phyloP scores from a whole-genome alignment of 2,113 vertebrate species.

The Brachypteracias leptosomus region DNA sequence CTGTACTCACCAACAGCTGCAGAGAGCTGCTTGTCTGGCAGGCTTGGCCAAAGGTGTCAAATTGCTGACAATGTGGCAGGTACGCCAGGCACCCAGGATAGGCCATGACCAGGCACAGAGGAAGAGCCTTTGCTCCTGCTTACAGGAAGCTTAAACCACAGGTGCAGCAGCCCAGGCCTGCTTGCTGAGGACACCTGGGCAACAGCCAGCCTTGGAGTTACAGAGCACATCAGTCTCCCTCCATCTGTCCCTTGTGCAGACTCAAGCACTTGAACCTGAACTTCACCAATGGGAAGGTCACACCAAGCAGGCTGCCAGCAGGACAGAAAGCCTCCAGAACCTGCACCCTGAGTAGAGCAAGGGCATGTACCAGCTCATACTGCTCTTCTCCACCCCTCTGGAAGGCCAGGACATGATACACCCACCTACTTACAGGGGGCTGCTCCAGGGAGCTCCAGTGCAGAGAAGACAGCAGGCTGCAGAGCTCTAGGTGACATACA shows the following conservation, averaged over 20 bases:
- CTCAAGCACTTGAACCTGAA: background rate
- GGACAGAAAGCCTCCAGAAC: background rate
- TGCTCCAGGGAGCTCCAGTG: background rate
- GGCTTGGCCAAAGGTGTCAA: background rate
- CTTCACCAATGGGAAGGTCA: background rate
- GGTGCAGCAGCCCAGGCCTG: background rate
- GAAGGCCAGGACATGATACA: background rate
- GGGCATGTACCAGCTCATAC: background rate
- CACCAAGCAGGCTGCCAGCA: background rate
- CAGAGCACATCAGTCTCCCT: background rate
- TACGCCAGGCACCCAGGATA: background rate
- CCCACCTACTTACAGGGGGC: rapidly evolving
- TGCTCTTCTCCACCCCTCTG: background rate
- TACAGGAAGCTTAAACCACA: background rate
- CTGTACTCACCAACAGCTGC: background rate
- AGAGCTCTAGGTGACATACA: background rate
- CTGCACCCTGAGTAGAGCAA: background rate
- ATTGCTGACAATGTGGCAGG: background rate
- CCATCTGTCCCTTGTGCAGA: background rate
- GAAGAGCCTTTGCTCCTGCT: background rate
- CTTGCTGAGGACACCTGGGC: background rate
- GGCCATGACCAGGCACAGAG: background rate
- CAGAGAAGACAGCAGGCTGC: background rate
- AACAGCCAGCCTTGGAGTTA: background rate
- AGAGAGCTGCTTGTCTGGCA: background rate